These are phyloP conservation scores for Salvelinus alpinus DNA, from an alignment of 2,113 vertebrate genomes.

Conservation along the genomic window DNA sequence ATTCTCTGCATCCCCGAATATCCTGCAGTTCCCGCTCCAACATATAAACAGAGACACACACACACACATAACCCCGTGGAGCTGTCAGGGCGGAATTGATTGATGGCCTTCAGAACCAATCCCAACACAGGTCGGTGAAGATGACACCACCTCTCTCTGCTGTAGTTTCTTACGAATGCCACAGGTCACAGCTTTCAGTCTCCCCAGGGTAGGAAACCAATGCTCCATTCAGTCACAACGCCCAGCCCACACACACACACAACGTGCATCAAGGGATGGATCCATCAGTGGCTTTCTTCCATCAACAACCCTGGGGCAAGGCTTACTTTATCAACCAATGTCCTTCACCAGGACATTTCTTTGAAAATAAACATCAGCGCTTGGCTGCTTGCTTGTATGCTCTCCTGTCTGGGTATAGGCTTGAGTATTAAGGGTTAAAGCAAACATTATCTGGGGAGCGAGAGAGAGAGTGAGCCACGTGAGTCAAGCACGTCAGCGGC, in stretches of 20 bases:
- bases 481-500: conserved; percentile 40
- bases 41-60: not conserved
- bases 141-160: conserved; percentile 19
- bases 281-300: not conserved
- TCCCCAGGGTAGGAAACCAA: not conserved
- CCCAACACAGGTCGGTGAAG: conserved; percentile 31
- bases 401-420: not conserved
- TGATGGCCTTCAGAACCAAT: conserved; percentile 56
- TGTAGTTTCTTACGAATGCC: not conserved
- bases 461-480: conserved; percentile 29
- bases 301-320: not conserved
- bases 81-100: conserved; percentile 28
- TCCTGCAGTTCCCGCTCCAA: not conserved
- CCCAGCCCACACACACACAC: not conserved
- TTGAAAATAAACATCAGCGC: no score
- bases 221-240: not conserved
- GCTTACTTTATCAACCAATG: not conserved
- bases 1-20: not conserved
- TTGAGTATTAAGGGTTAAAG: not conserved
- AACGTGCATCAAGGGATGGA: not conserved
- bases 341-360: not conserved
- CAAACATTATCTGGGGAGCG: not conserved
- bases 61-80: conserved; percentile 9
- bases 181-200: conserved; percentile 1
- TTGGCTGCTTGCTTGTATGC: not conserved